A percentile compares a stretch with the other conserved stretches of the same genome.
These are phyloP conservation scores for Peromyscus attwateri DNA, from an alignment of 2,797 vertebrate genomes.

Conservation along the genomic window DNA sequence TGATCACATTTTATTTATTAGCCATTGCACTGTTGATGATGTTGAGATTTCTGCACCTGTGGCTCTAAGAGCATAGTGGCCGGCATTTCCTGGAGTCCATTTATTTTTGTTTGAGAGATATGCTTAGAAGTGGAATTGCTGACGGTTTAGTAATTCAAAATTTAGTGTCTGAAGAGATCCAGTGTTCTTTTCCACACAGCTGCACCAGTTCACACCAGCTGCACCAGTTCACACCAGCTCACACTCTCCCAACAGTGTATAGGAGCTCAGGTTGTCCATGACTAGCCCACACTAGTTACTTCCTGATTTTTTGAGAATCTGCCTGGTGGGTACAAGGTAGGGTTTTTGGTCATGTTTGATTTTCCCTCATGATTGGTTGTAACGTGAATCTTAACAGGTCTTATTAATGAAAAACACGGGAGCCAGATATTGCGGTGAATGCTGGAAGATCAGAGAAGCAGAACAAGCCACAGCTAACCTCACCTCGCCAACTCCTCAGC, in stretches of 20 bases:
- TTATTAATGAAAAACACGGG: no score
- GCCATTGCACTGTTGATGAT: neutral
- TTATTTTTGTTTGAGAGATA: neutral
- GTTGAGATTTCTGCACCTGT: neutral
- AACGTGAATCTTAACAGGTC: no score
- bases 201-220: neutral
- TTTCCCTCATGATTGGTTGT: neutral
- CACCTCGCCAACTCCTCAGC: no score
- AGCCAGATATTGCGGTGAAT: no score
- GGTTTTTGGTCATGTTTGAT: neutral
- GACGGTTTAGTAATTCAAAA: neutral
- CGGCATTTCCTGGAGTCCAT: accelerated
- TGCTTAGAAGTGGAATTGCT: neutral
- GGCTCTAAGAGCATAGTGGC: neutral
- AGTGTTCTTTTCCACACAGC: neutral
- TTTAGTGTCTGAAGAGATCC: neutral
- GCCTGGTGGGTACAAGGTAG: neutral
- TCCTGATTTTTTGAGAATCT: neutral
- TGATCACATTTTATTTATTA: neutral
- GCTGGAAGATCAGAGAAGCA: no score
- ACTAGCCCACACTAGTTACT: neutral
- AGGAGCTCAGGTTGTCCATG: neutral
- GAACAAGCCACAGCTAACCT: no score
- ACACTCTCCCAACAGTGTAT: neutral
- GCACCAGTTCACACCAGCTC: no score